Conservation (phyloP, 2,113 vertebrate genomes). For the Pantherophis guttatus region DNA sequence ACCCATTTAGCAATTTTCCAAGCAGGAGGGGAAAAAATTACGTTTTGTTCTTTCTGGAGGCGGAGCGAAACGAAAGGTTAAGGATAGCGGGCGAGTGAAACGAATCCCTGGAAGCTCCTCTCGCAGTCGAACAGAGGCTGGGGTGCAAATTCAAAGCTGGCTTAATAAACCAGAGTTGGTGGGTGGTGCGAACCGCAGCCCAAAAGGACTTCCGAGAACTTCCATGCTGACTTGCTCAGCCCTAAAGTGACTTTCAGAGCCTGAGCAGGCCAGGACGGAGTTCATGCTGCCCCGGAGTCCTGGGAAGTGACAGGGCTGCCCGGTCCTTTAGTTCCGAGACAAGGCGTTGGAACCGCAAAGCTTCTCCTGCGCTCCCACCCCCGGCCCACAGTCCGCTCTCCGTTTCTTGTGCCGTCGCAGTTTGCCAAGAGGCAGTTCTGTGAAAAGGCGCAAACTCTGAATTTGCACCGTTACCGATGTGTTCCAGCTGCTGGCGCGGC, state of each 20-base stretch:
- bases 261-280: background rate
- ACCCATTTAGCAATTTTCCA: background rate
- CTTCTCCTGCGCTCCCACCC: conserved; percentile 16
- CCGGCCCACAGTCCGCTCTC: conserved; percentile 6
- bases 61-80: background rate
- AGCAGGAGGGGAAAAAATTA: background rate
- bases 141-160: background rate
- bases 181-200: background rate
- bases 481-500: conserved; percentile 83
- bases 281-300: background rate
- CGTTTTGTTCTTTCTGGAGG: background rate
- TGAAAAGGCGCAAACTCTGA: conserved; percentile 51
- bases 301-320: background rate
- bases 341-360: too few species aligned
- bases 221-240: background rate
- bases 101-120: background rate
- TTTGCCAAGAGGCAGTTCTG: conserved; percentile 56
- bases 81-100: background rate
- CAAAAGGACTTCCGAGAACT: background rate
- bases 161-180: background rate
- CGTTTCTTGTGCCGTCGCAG: conserved; percentile 52
- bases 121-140: background rate
- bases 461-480: conserved; percentile 88
- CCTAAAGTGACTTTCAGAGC: background rate
- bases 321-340: background rate